Evolutionary conservation across 2,113 vertebrate species (phyloP), one percentile per base, ranked within the genome.

Genomic region (Nycticorax nycticorax): DNA sequence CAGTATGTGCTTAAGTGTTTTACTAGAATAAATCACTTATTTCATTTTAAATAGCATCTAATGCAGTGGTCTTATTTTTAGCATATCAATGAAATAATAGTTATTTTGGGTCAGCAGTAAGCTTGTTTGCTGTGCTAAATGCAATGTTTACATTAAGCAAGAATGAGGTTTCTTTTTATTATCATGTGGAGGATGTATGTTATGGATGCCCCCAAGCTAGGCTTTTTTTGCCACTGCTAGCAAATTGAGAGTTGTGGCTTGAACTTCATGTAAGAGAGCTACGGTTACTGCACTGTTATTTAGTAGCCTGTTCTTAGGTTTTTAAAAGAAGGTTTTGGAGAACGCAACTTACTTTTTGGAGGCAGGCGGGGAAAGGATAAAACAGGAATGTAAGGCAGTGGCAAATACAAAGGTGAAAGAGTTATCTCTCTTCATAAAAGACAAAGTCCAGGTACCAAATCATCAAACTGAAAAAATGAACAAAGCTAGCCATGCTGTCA

Each of bases 31-130:
- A 91, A 92, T 41, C 62, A 63, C 57, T 72, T 63, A 50, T 75
- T 94, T 92, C 2, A 74, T 92, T 95, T 97, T 75, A 75, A 89
- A 78, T 37, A 75, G 35, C 37, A 56, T 68, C 30, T 77, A 86
- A 86, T 33, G 27, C 28, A 41, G 39, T 27, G 21, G 20, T 81
- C 62, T 89, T 85, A 78, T 62, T 95, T 92, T 89, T 72, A 93
- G 45, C 17, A n/a, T 60, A 87, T 84, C 56, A 85, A 47, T 50
- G 22, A 87, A 96, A 81, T 37, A 79, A 73, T 53, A 87, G 23
- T 86, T 92, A 6, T 72, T 84, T 87, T 18, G 48, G 52, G 41
- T 62, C 45, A 62, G 45, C 14, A 56, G 92, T 77, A 78, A 60
- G 48, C 33, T 85, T 78, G 33, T 84, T 92, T 92, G 77, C 73